These are phyloP conservation scores for Clinocottus analis DNA, from an alignment of 2,113 vertebrate species.

Conservation along the genomic window DNA sequence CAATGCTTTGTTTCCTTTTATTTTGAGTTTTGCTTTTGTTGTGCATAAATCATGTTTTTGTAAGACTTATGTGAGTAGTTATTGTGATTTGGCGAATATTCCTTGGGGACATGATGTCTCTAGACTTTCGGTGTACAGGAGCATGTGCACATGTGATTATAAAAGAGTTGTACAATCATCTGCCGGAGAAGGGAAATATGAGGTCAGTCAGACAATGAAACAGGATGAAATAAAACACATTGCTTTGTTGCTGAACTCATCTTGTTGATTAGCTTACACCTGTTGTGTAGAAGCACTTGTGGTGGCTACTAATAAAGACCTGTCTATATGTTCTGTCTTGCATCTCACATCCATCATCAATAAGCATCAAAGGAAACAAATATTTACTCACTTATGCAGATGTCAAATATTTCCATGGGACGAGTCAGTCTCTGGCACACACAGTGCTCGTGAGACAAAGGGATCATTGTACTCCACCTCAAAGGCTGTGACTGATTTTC, in stretches of 20 bases:
- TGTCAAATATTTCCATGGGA: slow-evolving; percentile 39
- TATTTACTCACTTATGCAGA: slow-evolving; percentile 45
- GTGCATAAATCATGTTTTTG: slow-evolving; percentile 11
- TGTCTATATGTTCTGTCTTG: slow-evolving; percentile 9
- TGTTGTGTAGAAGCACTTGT: background rate
- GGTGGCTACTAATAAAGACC: background rate
- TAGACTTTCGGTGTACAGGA: slow-evolving; percentile 41
- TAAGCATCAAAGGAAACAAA: slow-evolving; percentile 20
- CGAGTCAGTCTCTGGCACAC: slow-evolving; percentile 44
- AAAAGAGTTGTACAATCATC: slow-evolving; percentile 49
- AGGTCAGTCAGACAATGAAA: slow-evolving; percentile 44
- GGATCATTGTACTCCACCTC: slow-evolving; percentile 59
- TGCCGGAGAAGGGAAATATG: slow-evolving; percentile 29
- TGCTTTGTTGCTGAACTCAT: slow-evolving; percentile 10
- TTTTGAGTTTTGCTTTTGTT: slow-evolving; percentile 7
- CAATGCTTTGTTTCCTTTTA: background rate
- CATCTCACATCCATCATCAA: slow-evolving; percentile 29
- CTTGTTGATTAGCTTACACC: background rate
- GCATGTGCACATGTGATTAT: slow-evolving; percentile 53
- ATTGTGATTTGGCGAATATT: slow-evolving; percentile 54
- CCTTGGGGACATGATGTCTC: slow-evolving; percentile 35
- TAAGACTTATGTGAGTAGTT: slow-evolving; percentile 18
- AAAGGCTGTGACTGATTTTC: slow-evolving; percentile 65
- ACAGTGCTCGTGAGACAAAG: slow-evolving; percentile 61
- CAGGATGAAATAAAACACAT: slow-evolving; percentile 9